Base-by-base conservation (phyloP, 2,888 invertebrate genomes). In the Smittia aterrima region DNA sequence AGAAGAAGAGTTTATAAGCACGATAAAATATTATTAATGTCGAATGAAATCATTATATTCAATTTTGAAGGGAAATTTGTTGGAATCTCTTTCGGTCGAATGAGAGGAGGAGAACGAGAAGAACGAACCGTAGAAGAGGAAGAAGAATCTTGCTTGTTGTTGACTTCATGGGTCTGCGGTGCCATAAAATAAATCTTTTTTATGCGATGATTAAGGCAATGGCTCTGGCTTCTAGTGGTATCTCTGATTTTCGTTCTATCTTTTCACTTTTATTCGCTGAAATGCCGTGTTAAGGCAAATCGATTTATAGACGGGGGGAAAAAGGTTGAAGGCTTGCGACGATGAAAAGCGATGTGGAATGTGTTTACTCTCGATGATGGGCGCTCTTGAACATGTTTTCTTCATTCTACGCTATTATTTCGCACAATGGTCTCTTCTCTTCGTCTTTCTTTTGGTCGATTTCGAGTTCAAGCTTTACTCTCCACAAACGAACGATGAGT, bases 401-500 rank as follows among this genome's bases (percentile, higher is more conserved):
- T 68, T 47, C n/a, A 47, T 25, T 13, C 40, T 71, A 24, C 71
- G 25, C 54, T 58, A 32, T 68, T 47, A 58, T 54, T 68, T 68
- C 68, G 68, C 68, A 68, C 68, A 68, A 68, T 68, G 53, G 53
- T 67, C 20, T 38, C n/a, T n/a, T n/a, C n/a, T n/a, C n/a, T n/a
- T n/a, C n/a, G n/a, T n/a, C n/a, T n/a, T n/a, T n/a, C n/a, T n/a
- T n/a, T n/a, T n/a, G n/a, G n/a, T n/a, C n/a, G n/a, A n/a, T n/a
- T n/a, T n/a, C n/a, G n/a, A n/a, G n/a, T n/a, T n/a, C n/a, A n/a
- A n/a, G n/a, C n/a, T n/a, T n/a, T n/a, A 32, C 32, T 32, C 9
- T 32, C 32, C 9, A 9, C 32, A 32, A n/a, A n/a, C n/a, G n/a
- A n/a, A 68, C 47, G 7, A 68, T 47, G 22, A 16, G 16, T 41